Evolutionary conservation across 1,140 invertebrate genomes (phyloP).

Genomic region (Bombus pyrosoma): DNA sequence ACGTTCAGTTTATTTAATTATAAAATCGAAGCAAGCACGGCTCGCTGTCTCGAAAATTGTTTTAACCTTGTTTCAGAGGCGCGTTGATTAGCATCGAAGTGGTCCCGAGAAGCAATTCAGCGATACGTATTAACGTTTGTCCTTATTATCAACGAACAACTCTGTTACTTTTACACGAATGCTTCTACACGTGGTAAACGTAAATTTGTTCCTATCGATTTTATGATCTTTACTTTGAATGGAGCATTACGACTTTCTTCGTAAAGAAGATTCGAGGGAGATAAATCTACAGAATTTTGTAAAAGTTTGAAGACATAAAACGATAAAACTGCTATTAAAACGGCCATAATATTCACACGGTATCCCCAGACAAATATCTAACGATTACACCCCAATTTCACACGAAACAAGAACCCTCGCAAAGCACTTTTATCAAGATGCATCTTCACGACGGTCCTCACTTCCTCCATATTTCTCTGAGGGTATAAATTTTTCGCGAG

Average conservation of each 20-base stretch:
- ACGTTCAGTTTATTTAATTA: conserved; percentile 42
- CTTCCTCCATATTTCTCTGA: neutral
- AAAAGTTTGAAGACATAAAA: neutral
- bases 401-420: neutral
- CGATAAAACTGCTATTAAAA: neutral
- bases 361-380: neutral
- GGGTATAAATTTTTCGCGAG: neutral
- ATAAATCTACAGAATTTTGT: too few relatives aligned
- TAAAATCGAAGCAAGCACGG: conserved; percentile 33
- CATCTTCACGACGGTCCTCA: neutral
- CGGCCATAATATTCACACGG: too few relatives aligned
- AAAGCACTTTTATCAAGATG: neutral
- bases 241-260: too few relatives aligned
- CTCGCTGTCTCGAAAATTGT: conserved; percentile 42
- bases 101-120: neutral
- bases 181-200: neutral
- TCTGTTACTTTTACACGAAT: neutral
- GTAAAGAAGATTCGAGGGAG: too few relatives aligned
- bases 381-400: neutral
- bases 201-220: neutral
- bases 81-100: conserved; percentile 19
- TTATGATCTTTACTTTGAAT: too few relatives aligned
- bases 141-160: neutral
- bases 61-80: conserved; percentile 31
- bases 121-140: too few relatives aligned